A percentile compares a stretch with the other conserved stretches of the same genome.
These are phyloP conservation scores for Chironomus tepperi DNA, from an alignment of 1,140 invertebrate genomes.

Conservation along the genomic window DNA sequence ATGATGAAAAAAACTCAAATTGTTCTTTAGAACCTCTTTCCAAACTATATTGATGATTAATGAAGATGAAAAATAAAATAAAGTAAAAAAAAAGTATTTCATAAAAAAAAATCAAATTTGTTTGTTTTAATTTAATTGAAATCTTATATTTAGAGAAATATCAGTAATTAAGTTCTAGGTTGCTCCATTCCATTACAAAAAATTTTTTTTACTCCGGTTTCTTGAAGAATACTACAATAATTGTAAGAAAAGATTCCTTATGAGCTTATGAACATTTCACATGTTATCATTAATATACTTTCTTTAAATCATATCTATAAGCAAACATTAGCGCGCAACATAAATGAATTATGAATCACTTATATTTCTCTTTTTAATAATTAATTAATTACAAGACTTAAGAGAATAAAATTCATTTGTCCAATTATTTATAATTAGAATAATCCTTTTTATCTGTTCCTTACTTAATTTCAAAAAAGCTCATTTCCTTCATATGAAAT, in stretches of 20 bases:
- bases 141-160: slow-evolving; percentile 10
- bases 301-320: no score
- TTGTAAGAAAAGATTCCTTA: neutral
- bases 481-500: no score
- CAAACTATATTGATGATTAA: no score
- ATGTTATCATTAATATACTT: neutral
- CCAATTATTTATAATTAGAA: no score
- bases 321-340: no score
- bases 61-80: neutral
- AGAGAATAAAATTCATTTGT: no score
- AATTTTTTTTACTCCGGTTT: slow-evolving; percentile 8
- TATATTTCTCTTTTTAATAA: no score
- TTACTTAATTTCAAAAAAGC: no score
- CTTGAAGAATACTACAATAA: slow-evolving; percentile 3
- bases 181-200: slow-evolving; percentile 6
- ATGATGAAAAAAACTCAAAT: slow-evolving; percentile 8
- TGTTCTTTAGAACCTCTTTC: no score
- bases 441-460: no score
- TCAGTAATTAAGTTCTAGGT: slow-evolving; percentile 8
- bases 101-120: neutral
- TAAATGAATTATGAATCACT: no score
- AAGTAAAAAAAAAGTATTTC: neutral
- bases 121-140: slow-evolving; percentile 4
- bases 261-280: neutral
- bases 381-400: no score